A percentile compares a stretch with the other conserved stretches of the same genome.
Conservation (phyloP, 2,888 invertebrate genomes). For the Galerucella pusilla region DNA sequence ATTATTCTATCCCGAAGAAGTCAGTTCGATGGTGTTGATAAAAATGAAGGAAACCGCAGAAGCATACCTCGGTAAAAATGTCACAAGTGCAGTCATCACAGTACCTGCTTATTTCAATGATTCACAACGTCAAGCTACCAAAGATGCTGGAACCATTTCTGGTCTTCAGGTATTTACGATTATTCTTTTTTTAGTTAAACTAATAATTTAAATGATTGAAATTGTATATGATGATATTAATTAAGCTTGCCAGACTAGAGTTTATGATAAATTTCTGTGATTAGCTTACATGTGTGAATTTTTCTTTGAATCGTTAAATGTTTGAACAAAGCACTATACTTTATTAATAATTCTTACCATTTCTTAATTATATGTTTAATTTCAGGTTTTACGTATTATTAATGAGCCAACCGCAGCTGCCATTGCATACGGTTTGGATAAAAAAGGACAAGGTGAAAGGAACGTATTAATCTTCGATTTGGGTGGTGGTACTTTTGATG, state of each 20-base stretch:
- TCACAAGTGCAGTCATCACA: slow-evolving; percentile 89
- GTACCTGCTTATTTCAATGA: slow-evolving; percentile 94
- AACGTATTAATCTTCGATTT: slow-evolving; percentile 85
- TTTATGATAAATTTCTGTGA: slow-evolving; percentile 38
- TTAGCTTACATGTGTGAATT: slow-evolving; percentile 29
- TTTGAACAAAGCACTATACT: no score
- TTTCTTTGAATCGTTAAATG: background rate
- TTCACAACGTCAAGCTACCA: slow-evolving; percentile 91
- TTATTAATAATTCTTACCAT: background rate
- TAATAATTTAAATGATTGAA: background rate
- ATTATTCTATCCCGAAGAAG: slow-evolving; percentile 90
- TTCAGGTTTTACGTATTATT: slow-evolving; percentile 88
- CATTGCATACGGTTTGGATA: slow-evolving; percentile 91
- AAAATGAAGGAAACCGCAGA: slow-evolving; percentile 95
- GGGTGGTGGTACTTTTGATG: slow-evolving; percentile 95
- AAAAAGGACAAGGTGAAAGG: slow-evolving; percentile 82
- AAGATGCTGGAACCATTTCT: slow-evolving; percentile 91
- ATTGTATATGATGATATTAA: slow-evolving; percentile 37
- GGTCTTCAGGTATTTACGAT: slow-evolving; percentile 68
- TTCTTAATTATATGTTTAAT: background rate
- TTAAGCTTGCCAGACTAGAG: slow-evolving; percentile 42
- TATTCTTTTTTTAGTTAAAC: slow-evolving; percentile 4
- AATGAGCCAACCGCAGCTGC: slow-evolving; percentile 94
- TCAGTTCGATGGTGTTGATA: slow-evolving; percentile 91
- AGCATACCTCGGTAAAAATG: slow-evolving; percentile 85